These are phyloP conservation scores for Scolopax bukidnonensis DNA, from an alignment of 2,797 vertebrate species.

Conservation along the genomic window DNA sequence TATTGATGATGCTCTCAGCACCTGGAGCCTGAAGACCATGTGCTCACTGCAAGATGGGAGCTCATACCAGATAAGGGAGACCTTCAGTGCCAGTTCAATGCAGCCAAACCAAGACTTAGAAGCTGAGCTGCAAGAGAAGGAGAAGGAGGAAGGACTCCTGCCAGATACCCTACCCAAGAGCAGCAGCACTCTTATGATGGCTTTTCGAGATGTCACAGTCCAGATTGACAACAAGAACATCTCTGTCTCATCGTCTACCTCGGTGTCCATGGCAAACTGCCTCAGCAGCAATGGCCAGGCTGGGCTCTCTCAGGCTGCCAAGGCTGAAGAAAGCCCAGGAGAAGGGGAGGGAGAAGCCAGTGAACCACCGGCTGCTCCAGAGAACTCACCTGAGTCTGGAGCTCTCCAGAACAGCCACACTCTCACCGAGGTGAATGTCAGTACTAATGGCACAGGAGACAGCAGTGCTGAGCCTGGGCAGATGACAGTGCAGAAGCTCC, in stretches of 20 bases:
- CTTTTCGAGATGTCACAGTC: slow-evolving; percentile 96
- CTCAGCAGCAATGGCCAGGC: slow-evolving; percentile 56
- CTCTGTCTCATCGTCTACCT: slow-evolving; percentile 93
- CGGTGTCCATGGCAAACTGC: slow-evolving; percentile 92
- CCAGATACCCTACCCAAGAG: slow-evolving; percentile 87
- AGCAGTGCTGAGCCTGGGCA: slow-evolving; percentile 65
- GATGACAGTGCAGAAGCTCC: slow-evolving; percentile 71
- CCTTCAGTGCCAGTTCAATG: slow-evolving; percentile 81
- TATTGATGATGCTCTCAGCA: slow-evolving; percentile 95
- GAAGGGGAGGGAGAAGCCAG: slow-evolving; percentile 50
- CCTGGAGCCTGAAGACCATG: slow-evolving; percentile 96
- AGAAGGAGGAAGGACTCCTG: slow-evolving; percentile 81
- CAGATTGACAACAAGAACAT: slow-evolving; percentile 98
- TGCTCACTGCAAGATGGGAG: slow-evolving; percentile 91
- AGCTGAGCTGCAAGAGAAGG: slow-evolving; percentile 80
- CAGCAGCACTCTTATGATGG: slow-evolving; percentile 97
- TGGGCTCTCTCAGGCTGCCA: slow-evolving; percentile 20
- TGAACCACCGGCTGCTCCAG: neutral
- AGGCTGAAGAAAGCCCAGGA: slow-evolving; percentile 58
- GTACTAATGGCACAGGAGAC: slow-evolving; percentile 48
- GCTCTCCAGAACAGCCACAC: slow-evolving; percentile 63
- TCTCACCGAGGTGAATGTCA: slow-evolving; percentile 78
- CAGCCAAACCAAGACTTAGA: slow-evolving; percentile 76
- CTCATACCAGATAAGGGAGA: slow-evolving; percentile 91
- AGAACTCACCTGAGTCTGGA: slow-evolving; percentile 4